Conservation (phyloP, 2,113 vertebrate genomes). For the Xiphophorus maculatus region DNA sequence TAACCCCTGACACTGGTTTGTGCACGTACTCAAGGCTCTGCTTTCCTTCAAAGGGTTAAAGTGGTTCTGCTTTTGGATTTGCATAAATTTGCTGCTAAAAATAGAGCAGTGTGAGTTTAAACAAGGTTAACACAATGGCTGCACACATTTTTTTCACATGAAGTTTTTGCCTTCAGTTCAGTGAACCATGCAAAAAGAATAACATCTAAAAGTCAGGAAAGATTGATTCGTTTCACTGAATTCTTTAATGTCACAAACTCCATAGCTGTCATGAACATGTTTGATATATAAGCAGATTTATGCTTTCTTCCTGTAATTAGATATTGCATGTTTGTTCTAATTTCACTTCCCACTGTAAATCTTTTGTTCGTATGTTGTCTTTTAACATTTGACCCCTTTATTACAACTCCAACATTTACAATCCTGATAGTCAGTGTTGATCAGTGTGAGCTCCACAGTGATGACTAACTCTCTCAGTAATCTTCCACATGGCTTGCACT, state of each 20-base stretch:
- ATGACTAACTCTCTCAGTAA: background rate
- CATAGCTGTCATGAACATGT: background rate
- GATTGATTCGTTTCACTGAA: background rate
- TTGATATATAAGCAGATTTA: background rate
- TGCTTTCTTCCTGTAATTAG: background rate
- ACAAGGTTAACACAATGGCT: constrained; percentile 31
- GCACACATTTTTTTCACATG: background rate
- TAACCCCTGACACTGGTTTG: background rate
- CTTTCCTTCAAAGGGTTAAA: constrained; percentile 24
- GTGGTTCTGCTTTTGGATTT: constrained; percentile 30
- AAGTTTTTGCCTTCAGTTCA: constrained; percentile 11
- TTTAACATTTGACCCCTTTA: background rate
- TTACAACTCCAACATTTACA: background rate
- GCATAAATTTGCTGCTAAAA: constrained; percentile 36
- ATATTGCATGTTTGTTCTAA: background rate
- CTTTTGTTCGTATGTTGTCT: background rate
- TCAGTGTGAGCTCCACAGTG: background rate
- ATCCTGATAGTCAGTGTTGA: background rate
- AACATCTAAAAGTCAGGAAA: background rate
- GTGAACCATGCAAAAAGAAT: background rate
- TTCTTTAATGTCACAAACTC: background rate
- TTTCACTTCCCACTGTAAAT: background rate
- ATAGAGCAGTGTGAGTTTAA: constrained; percentile 18
- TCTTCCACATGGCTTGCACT: constrained; percentile 3
- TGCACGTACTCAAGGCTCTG: background rate